Evolutionary conservation across 1,140 invertebrate genomes (phyloP), one percentile per base, ranked within the genome.

Genomic region (Drosophila novamexicana): DNA sequence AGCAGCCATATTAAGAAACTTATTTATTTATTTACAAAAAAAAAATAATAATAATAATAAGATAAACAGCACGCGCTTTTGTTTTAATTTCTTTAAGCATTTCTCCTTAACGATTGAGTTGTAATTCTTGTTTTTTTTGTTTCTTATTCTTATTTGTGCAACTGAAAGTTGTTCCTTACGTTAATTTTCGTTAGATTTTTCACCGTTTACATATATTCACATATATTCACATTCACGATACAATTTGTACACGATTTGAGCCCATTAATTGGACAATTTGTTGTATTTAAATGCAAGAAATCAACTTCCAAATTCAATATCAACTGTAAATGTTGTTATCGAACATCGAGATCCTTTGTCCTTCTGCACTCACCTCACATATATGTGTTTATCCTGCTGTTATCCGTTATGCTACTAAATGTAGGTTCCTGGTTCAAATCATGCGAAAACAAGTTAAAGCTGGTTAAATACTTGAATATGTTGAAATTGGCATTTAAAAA

Each of bases 41-140:
- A 50, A 62, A 56, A 65, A 42, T 14, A 18, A 18, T 18, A 18
- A 18, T 18, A 18, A 18, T 18, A 18, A 18, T 18, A 18, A 18
- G 1, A 83, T 58, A 66, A 49, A 34, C 47, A 64, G 83, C 83
- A 89, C 83, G 83, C 83, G 84, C 83, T 88, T 86, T 66, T 8
- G 47, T 47, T 56, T 47, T 50, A 50, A 40, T 57, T 66, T 65
- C 12, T 71, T 45, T 7, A 49, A 16, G 54, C 56, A 40, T 59
- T 73, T 61, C 36, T 47, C 12, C 36, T 50, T 16, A 16, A 7
- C 16, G 7, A 34, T 52, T 64, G 8, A 29, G 49, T 53, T 56
- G 12, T 36, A 44, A 44, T 69, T 61, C 5, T 18, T 22, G 9
- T 44, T 62, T 8, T 14, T 14, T 14, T 14, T 14, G 0, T 14